phyloP scores from a whole-genome alignment of 2,113 vertebrate genomes.

The Daboia siamensis region DNA sequence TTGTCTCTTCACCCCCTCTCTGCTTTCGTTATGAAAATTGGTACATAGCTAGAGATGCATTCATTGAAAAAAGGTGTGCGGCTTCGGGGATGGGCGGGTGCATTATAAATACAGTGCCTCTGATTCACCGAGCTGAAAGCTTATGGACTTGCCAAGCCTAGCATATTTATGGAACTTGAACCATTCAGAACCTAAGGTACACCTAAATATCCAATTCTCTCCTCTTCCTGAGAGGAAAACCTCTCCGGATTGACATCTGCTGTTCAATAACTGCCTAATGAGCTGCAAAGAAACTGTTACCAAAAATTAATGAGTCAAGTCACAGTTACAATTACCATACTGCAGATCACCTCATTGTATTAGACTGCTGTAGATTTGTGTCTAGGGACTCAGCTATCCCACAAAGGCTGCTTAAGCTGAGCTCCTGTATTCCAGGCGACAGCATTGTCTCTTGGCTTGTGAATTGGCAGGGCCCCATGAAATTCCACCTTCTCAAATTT shows the following conservation, averaged over 20 bases:
- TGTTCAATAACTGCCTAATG: conserved; percentile 74
- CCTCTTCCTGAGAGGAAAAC: conserved; percentile 39
- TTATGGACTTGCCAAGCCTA: conserved; percentile 43
- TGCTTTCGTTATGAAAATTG: background rate
- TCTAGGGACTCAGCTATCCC: conserved; percentile 62
- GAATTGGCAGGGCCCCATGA: background rate
- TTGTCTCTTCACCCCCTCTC: background rate
- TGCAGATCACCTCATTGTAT: conserved; percentile 71
- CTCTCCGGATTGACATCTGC: conserved; percentile 71
- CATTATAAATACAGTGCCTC: conserved; percentile 17
- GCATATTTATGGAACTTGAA: conserved; percentile 21
- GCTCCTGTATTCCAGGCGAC: conserved; percentile 55
- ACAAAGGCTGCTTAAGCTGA: conserved; percentile 58
- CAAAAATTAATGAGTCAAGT: conserved; percentile 77
- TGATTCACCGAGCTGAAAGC: conserved; percentile 17
- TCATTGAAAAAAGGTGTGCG: no score
- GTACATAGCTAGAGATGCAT: conserved; percentile 12
- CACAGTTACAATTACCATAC: conserved; percentile 73
- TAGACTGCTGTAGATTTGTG: conserved; percentile 65
- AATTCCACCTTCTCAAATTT: background rate
- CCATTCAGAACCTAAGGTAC: conserved; percentile 25
- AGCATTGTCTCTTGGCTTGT: conserved; percentile 45
- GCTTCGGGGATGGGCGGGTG: no score
- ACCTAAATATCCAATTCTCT: conserved; percentile 2
- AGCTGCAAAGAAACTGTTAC: conserved; percentile 79